Evolutionary conservation across 2,888 invertebrate genomes (phyloP), one percentile per base, ranked within the genome.

Genomic region (Ceriagrion tenellum): DNA sequence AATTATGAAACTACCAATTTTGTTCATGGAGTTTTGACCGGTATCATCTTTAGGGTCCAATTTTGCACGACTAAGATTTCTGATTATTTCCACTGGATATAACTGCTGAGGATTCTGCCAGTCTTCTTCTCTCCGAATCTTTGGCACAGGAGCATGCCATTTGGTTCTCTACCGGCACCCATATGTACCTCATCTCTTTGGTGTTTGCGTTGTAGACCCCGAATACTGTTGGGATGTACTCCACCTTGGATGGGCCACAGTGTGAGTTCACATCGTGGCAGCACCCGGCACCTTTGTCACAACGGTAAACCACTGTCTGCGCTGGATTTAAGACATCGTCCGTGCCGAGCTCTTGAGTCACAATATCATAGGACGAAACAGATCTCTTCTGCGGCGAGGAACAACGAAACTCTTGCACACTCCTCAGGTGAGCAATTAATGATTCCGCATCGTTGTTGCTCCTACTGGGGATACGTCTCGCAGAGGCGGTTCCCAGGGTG

Each of bases 231-330:
- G 40, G 40, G 63, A 93, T 35, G 26, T 30, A 12, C 20, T 93
- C 63, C 0, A 30, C 30, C 69, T 63, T 13, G 20, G 59, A 40
- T 47, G 30, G 40, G 20, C 3, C 47, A 69, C 93, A 93, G 59
- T 6, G 6, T 10, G 20, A 3, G 8, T 16, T 56, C 18, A 0
- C 8, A 1, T 35, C 59, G n/a, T 63, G 63, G 26, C 93, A 93
- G 69, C 93, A 93, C 40, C 93, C 93, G 18, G 93, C 26, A 40
- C 63, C 69, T 1, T 23, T 69, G 93, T 93, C 93, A 69, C 93
- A 93, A 16, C 93, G 63, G 63, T 93, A 69, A 26, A 93, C 16
- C 20, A 93, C 93, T 2, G 93, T 93, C 69, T 47, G 16, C 40
- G 26, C 20, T 8, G 93, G 93, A 13, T 13, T 20, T 23, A 69